Evolutionary conservation across 2,797 vertebrate genomes (phyloP).

Genomic region (Botia almorhae): DNA sequence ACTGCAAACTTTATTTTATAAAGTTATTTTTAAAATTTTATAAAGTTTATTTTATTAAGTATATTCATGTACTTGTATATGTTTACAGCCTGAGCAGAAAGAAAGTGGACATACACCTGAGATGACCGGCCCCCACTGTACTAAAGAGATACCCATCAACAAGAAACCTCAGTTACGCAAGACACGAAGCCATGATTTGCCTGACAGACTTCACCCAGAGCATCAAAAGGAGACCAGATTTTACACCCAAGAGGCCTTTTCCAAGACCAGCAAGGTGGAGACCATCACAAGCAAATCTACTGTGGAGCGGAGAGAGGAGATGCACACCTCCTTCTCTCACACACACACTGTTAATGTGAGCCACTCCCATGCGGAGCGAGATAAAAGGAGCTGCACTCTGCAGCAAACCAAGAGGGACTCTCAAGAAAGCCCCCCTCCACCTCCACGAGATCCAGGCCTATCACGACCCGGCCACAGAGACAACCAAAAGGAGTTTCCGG

Average conservation of each 20-base stretch:
- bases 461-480: constrained; percentile 55
- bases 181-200: constrained; percentile 55
- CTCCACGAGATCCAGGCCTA: constrained; percentile 17
- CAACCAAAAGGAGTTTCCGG: constrained; percentile 63
- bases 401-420: constrained; percentile 53
- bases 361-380: constrained; percentile 58
- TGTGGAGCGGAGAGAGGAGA: constrained; percentile 57
- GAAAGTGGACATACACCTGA: constrained; percentile 79
- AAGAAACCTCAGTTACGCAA: constrained; percentile 63
- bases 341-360: constrained; percentile 64
- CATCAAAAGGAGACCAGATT: constrained; percentile 49
- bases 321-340: constrained; percentile 58
- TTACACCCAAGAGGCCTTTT: constrained; percentile 55
- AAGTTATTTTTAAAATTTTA: no score
- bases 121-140: constrained; percentile 64
- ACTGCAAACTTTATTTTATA: background rate
- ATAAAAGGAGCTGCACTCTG: constrained; percentile 55
- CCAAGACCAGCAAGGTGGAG: constrained; percentile 55
- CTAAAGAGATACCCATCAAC: constrained; percentile 59
- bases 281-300: constrained; percentile 55
- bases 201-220: constrained; percentile 36
- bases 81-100: constrained; percentile 70
- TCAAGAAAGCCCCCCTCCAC: constrained; percentile 50
- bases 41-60: no score
- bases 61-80: background rate